These are phyloP conservation scores for Pollachius pollachius DNA, from an alignment of 2,113 vertebrate genomes.

Conservation along the genomic window DNA sequence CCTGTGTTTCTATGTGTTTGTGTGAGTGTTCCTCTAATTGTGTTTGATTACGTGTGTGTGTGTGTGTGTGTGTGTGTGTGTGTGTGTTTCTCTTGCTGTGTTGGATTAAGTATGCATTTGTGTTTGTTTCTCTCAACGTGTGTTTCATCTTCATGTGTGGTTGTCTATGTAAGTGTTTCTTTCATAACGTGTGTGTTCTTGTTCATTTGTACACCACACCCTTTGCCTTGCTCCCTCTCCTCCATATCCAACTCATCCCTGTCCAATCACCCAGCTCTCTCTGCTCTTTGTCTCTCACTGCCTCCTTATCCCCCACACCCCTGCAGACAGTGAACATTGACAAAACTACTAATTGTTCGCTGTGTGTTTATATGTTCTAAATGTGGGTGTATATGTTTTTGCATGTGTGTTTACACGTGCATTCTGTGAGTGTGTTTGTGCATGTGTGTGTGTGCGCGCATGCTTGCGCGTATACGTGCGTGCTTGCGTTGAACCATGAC, in stretches of 20 bases:
- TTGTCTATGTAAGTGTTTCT: neutral
- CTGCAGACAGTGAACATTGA: neutral
- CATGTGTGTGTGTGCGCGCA: neutral
- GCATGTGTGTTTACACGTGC: neutral
- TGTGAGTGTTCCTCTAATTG: constrained; percentile 7
- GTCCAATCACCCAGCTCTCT: constrained; percentile 20
- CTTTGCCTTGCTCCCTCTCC: constrained; percentile 33
- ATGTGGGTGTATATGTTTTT: neutral
- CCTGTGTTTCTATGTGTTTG: too few relatives aligned
- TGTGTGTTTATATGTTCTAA: neutral
- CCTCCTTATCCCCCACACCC: too few relatives aligned
- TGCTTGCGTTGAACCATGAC: neutral
- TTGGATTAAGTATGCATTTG: too few relatives aligned
- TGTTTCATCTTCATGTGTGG: neutral
- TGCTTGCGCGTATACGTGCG: neutral
- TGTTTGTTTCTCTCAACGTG: too few relatives aligned
- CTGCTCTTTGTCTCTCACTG: too few relatives aligned
- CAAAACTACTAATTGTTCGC: too few relatives aligned
- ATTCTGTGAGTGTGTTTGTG: neutral
- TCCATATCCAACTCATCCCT: neutral
- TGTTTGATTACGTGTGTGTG: neutral
- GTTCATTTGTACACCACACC: constrained; percentile 29
- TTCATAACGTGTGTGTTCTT: neutral
- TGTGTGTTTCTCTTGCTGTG: neutral
- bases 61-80: constrained; percentile 14